Conservation (phyloP, 2,113 vertebrate species). For the Gorsachius goisagi region DNA sequence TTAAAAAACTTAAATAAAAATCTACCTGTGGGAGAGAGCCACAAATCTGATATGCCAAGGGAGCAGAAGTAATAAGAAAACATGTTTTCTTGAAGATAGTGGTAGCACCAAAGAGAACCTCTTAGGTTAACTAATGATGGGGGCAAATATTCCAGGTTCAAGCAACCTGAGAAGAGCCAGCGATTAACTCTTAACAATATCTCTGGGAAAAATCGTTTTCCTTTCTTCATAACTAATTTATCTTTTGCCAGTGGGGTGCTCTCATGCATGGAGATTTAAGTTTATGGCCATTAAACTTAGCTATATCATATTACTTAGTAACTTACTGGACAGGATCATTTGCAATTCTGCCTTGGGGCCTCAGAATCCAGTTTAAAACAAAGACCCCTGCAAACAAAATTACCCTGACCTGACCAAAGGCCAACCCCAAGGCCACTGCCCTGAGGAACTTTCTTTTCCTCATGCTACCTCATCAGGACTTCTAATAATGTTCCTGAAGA, state of each 20-base stretch:
- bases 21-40: background rate
- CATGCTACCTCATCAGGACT: background rate
- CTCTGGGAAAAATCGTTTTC: background rate
- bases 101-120: background rate
- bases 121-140: background rate
- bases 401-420: background rate
- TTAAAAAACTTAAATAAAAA: background rate
- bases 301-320: background rate
- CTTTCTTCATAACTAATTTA: conserved; percentile 4
- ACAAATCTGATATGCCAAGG: background rate
- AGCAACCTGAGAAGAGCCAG: conserved; percentile 1
- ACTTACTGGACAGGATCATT: background rate
- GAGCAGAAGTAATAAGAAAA: background rate
- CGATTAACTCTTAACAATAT: background rate
- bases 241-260: background rate
- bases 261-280: background rate
- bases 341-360: background rate
- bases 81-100: background rate
- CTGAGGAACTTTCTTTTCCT: background rate
- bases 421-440: background rate
- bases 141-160: background rate
- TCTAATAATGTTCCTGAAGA: background rate
- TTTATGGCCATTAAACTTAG: conserved; percentile 25
- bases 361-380: background rate
- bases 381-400: background rate